These are phyloP conservation scores for Lethrus apterus DNA, from an alignment of 1,140 invertebrate species.

Conservation along the genomic window DNA sequence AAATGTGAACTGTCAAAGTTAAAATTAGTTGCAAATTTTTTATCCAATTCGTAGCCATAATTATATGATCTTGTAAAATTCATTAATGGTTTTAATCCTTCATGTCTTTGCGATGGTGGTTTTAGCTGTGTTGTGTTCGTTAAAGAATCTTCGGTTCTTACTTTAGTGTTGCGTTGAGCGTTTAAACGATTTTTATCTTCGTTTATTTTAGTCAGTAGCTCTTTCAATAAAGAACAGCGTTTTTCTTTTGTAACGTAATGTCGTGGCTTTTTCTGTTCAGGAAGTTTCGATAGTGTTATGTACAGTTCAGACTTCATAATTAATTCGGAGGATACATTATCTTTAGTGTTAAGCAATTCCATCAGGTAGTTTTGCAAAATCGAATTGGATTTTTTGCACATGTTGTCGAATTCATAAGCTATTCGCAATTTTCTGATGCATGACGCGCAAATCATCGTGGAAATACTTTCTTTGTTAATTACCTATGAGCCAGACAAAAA, in stretches of 20 bases:
- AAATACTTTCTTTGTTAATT: conserved; percentile 29
- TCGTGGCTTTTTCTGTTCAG: conserved; percentile 18
- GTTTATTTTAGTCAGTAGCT: conserved; percentile 26
- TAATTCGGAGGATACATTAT: conserved; percentile 20
- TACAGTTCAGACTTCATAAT: conserved; percentile 32
- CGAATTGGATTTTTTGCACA: conserved; percentile 37
- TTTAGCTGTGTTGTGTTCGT: too few relatives aligned
- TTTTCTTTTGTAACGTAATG: conserved; percentile 33
- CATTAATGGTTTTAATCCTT: conserved; percentile 17
- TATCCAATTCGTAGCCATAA: conserved; percentile 31
- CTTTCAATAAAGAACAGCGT: conserved; percentile 34
- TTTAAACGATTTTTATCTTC: conserved; percentile 13
- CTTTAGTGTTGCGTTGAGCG: too few relatives aligned
- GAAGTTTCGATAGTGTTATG: conserved; percentile 22
- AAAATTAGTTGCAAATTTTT: conserved; percentile 20
- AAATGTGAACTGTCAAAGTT: conserved; percentile 28
- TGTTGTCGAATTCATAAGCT: conserved; percentile 35
- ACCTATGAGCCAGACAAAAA: conserved; percentile 30
- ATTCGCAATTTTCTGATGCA: conserved; percentile 35
- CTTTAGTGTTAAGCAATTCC: conserved; percentile 26
- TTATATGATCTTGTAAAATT: conserved; percentile 36
- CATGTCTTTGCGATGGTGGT: too few relatives aligned
- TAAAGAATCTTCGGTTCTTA: too few relatives aligned
- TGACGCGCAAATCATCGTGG: conserved; percentile 32
- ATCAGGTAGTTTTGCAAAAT: conserved; percentile 32